Conservation (phyloP, 2,888 invertebrate species). For the Ormyrus labotus region DNA sequence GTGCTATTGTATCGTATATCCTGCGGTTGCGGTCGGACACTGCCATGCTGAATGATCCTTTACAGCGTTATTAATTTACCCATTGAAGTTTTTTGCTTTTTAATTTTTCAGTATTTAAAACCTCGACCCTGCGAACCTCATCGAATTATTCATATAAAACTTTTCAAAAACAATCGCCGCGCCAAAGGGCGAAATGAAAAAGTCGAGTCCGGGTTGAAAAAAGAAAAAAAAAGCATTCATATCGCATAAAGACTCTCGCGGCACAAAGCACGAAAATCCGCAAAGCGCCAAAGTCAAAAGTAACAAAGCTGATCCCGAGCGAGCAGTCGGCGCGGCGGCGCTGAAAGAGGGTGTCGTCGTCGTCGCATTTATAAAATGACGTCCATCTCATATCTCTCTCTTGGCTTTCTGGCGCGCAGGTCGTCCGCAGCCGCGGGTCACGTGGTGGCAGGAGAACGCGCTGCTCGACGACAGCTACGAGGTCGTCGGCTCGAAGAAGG, state of each 20-base stretch:
- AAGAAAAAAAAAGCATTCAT: constrained; percentile 11
- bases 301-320: constrained; percentile 15
- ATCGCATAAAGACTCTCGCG: constrained; percentile 11
- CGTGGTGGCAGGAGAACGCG: constrained; percentile 87
- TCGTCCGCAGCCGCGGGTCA: constrained; percentile 84
- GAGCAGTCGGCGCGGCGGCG: not conserved
- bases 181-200: not conserved
- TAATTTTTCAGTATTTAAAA: not conserved
- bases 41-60: constrained; percentile 20
- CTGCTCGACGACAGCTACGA: constrained; percentile 84
- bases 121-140: not conserved
- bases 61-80: constrained; percentile 36
- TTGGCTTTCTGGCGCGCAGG: constrained; percentile 76
- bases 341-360: not conserved
- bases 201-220: not conserved
- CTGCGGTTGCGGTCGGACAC: constrained; percentile 38
- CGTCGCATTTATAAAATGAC: constrained; percentile 30
- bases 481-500: constrained; percentile 81
- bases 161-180: not conserved
- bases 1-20: constrained; percentile 43
- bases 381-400: not conserved
- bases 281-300: constrained; percentile 7
- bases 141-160: not conserved
- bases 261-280: not conserved
- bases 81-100: not conserved